Percentiles rank a stretch among this genome's conserved stretches.
These are phyloP conservation scores for Stigmatopora argus DNA, from an alignment of 2,113 vertebrate genomes.

Conservation along the genomic window DNA sequence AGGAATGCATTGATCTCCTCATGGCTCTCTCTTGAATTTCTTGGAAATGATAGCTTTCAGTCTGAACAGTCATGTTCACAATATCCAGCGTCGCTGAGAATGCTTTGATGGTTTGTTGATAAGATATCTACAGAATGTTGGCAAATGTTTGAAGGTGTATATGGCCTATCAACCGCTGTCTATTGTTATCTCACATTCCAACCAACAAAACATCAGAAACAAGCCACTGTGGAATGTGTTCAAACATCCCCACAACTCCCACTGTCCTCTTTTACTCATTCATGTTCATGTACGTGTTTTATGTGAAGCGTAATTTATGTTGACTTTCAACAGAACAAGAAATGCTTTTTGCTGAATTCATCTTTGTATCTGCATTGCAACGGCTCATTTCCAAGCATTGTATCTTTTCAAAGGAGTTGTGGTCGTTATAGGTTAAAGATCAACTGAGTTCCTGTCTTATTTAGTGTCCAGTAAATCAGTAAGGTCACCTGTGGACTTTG, in stretches of 20 bases:
- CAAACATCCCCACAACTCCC: neutral
- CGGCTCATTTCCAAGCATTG: conserved; percentile 8
- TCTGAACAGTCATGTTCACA: conserved; percentile 12
- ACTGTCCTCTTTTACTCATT: neutral
- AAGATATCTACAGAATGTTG: conserved; percentile 28
- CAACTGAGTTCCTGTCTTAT: conserved; percentile 3
- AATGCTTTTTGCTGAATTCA: conserved; percentile 7
- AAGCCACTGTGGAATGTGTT: neutral
- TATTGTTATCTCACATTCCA: conserved; percentile 31
- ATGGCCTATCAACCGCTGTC: neutral
- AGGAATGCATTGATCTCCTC: conserved; percentile 64
- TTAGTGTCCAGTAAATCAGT: conserved; percentile 10
- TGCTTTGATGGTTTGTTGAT: conserved; percentile 31
- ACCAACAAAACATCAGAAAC: conserved; percentile 12
- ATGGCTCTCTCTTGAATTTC: conserved; percentile 8
- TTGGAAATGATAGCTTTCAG: conserved; percentile 20
- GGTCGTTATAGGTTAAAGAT: conserved; percentile 1
- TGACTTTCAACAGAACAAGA: conserved; percentile 6
- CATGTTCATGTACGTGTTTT: neutral
- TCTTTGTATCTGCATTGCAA: neutral
- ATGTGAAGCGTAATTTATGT: neutral
- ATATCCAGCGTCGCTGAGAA: neutral
- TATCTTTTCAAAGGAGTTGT: neutral
- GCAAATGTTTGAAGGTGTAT: conserved; percentile 18
- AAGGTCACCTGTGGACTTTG: conserved; percentile 26